Evolutionary conservation across 2,797 vertebrate species (phyloP).

Genomic region (Taeniopygia guttata): DNA sequence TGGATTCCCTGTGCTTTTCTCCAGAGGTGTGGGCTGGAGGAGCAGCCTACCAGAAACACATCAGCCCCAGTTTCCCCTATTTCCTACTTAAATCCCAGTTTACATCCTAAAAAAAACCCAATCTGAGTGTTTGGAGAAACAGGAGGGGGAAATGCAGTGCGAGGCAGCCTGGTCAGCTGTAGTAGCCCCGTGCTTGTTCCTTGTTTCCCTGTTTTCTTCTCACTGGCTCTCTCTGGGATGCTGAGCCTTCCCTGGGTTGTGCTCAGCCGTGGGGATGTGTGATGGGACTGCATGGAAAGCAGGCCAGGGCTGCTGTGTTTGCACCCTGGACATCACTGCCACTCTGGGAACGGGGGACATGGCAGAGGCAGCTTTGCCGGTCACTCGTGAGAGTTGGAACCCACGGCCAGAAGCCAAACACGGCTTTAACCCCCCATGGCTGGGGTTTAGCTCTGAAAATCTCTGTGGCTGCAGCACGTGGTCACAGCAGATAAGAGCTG

Average conservation of each 20-base stretch:
- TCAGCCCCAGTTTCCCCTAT: background rate
- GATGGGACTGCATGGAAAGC: rapidly evolving
- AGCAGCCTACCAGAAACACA: background rate
- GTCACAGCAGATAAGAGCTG: background rate
- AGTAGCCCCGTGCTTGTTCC: background rate
- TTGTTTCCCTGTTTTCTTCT: background rate
- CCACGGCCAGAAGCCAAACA: background rate
- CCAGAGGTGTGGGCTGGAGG: background rate
- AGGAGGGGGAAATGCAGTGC: background rate
- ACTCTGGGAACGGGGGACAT: background rate
- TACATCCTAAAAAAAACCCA: background rate
- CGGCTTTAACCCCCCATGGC: rapidly evolving
- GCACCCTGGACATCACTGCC: background rate
- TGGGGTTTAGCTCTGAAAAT: background rate
- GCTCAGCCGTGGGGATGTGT: background rate
- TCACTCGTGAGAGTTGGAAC: background rate
- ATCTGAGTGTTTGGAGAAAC: background rate
- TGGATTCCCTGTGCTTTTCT: background rate
- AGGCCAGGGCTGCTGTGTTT: background rate
- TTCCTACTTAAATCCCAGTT: background rate
- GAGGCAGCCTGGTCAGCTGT: background rate
- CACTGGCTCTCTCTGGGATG: background rate
- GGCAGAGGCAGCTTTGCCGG: background rate
- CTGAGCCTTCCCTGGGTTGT: background rate
- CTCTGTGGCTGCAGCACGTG: background rate